Base-by-base conservation (phyloP, 2,797 vertebrate genomes). In the Diplodus puntazzo region DNA sequence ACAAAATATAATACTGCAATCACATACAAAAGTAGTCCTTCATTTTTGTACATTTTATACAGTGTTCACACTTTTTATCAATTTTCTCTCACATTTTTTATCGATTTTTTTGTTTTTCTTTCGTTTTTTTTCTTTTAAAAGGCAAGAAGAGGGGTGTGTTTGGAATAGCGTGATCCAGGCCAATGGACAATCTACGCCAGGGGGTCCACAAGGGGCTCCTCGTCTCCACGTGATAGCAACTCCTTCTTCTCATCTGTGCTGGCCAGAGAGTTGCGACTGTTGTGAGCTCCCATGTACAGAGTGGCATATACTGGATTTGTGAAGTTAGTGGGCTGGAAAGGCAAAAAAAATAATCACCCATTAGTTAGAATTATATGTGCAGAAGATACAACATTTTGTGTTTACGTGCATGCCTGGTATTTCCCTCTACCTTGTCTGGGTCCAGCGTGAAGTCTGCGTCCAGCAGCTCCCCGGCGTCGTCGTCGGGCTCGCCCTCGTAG, bases 11-110 rank as follows among this genome's bases (percentile, higher is more conserved):
- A 98, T 97, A 99, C 97, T 99, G 97, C 97, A 95, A 96, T 98
- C 97, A 99, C 97, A 98, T 99, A 99, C 96, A 99, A 99, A 99
- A 98, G 97, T 98, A 98, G 96, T 98, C 97, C 98, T 99, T 98
- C 97, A 97, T 97, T 95, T 94, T 98, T 95, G 94, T 96, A 96
- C 94, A 95, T 94, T 94, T 94, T 95, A 93, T 94, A 95, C 94
- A 95, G 94, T 94, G 94, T 92, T 94, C 92, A 93, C 87, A 89
- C 88, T 88, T 91, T 94, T 90, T 82, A 82, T 89, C 74, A 78
- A 89, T 94, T 93, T 96, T 92, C 89, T 92, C 76, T 91, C 82
- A 54, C 67, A 74, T 81, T 81, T 88, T 64, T 88, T 87, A 79
- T 85, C 61, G 49, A 84, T 84, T 87, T 86, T 84, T 45, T 45